Conservation (phyloP, 2,888 invertebrate genomes). For the Scaptomyza caliginosa region DNA sequence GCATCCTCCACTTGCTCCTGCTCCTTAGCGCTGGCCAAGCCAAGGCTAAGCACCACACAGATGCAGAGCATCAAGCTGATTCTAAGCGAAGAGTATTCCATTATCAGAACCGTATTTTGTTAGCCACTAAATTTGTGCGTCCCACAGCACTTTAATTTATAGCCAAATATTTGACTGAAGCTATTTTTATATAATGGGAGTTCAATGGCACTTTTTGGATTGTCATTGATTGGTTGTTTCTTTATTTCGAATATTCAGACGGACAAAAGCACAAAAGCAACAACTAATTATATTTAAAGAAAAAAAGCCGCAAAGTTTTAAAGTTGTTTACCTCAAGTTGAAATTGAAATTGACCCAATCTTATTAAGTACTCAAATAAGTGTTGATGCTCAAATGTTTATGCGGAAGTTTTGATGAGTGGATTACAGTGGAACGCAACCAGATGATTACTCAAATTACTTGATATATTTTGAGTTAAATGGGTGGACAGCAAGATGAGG, state of each 20-base stretch:
- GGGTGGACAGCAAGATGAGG: neutral
- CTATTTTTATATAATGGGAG: constrained; percentile 19
- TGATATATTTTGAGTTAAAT: neutral
- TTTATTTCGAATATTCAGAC: constrained; percentile 13
- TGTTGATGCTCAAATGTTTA: constrained; percentile 13
- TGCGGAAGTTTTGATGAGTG: constrained; percentile 32
- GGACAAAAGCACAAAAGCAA: constrained; percentile 23
- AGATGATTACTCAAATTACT: neutral
- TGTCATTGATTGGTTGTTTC: constrained; percentile 58
- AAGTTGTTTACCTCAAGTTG: constrained; percentile 39
- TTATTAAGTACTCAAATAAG: constrained; percentile 13
- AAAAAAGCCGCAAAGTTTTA: constrained; percentile 12
- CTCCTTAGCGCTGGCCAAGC: constrained; percentile 5
- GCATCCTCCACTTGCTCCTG: neutral
- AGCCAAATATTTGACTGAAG: constrained; percentile 40
- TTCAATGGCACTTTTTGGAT: constrained; percentile 51
- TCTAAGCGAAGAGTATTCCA: constrained; percentile 40
- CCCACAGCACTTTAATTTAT: constrained; percentile 52
- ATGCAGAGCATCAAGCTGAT: constrained; percentile 37
- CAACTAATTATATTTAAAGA: constrained; percentile 50
- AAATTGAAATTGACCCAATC: constrained; percentile 60
- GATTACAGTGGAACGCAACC: constrained; percentile 18
- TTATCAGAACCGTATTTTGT: constrained; percentile 30
- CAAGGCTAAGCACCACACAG: constrained; percentile 23
- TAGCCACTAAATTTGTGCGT: constrained; percentile 46